Base-by-base conservation (phyloP, 2,797 vertebrate genomes). In the Botia kubotai region DNA sequence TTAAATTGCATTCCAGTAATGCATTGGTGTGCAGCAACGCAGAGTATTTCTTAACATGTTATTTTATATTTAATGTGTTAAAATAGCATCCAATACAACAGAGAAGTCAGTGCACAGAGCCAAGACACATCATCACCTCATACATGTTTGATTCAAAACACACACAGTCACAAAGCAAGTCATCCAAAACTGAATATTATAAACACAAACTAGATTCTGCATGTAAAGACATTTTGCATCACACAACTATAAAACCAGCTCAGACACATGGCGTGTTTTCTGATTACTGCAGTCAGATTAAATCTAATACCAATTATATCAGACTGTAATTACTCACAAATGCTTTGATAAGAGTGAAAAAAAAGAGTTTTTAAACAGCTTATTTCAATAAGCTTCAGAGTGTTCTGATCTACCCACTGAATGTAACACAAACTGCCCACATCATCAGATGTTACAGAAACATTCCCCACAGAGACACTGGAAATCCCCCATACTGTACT, bases 301-400 rank as follows among this genome's bases (percentile, higher is more conserved):
- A 81, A 86, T 83, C 84, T 81, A 75, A 84, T 75, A 74, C 71
- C 68, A 68, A 60, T 21, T 85, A 65, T 72, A 75, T 82, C 73
- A 83, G 83, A 83, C 84, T 67, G 79, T 84, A 81, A 86, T 85
- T 77, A 86, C 86, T 62, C 81, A 84, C 77, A 85, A 72, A 85
- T 70, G 81, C 68, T 82, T 85, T 89, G 81, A 88, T 86, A 87
- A 82, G 69, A 82, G 82, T 86, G 78, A 90, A 91, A 91, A 89
- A 85, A 89, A 90, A 87, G 80, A 87, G 80, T 81, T 87, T 84
- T 82, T 83, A 85, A 86, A 88, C 86, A 83, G 63, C 82, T 80
- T 69, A 88, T 81, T 87, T 86, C 89, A 89, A 77, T 48, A 66
- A 67, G 70, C 53, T 82, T 88, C 85, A 73, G 83, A 72, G 79